A percentile compares a stretch with the other conserved stretches of the same genome.
These are phyloP conservation scores for Marisa cornuarietis DNA, from an alignment of 1,140 invertebrate species.

Conservation along the genomic window DNA sequence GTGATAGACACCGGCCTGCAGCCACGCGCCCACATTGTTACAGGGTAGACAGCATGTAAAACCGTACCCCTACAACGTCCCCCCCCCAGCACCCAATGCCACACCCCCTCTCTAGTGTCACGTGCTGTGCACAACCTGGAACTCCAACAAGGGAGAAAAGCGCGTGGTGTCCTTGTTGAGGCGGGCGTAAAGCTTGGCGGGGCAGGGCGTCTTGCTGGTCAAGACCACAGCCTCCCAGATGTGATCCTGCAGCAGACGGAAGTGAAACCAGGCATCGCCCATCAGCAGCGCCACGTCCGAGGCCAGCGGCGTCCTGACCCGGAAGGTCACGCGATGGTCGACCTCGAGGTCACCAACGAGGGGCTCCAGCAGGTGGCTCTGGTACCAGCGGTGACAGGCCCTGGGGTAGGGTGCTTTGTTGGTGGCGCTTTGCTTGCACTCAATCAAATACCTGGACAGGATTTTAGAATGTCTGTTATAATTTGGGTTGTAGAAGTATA, in stretches of 20 bases:
- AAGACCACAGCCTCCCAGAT: slow-evolving; percentile 61
- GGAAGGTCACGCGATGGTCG: slow-evolving; percentile 52
- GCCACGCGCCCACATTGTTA: no score
- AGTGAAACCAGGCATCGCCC: slow-evolving; percentile 59
- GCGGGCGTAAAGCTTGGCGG: slow-evolving; percentile 59
- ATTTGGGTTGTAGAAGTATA: not conserved
- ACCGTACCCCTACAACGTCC: no score
- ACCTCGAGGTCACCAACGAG: slow-evolving; percentile 53
- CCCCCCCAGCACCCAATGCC: no score
- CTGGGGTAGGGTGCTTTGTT: slow-evolving; percentile 56
- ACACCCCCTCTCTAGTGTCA: not conserved
- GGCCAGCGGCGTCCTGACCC: slow-evolving; percentile 53
- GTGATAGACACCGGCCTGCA: no score
- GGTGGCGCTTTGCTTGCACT: slow-evolving; percentile 55
- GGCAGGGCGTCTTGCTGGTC: slow-evolving; percentile 51
- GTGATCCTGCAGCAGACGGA: slow-evolving; percentile 43
- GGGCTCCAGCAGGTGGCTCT: slow-evolving; percentile 59
- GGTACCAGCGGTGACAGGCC: slow-evolving; percentile 61
- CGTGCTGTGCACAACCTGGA: slow-evolving; percentile 44
- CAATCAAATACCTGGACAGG: slow-evolving; percentile 51
- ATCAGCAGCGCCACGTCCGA: slow-evolving; percentile 58
- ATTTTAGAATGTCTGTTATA: not conserved
- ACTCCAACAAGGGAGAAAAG: slow-evolving; percentile 59
- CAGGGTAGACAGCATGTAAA: no score
- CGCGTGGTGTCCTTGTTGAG: slow-evolving; percentile 52